phyloP scores from a whole-genome alignment of 2,888 invertebrate genomes.

The Scaptomyza caliginosa region DNA sequence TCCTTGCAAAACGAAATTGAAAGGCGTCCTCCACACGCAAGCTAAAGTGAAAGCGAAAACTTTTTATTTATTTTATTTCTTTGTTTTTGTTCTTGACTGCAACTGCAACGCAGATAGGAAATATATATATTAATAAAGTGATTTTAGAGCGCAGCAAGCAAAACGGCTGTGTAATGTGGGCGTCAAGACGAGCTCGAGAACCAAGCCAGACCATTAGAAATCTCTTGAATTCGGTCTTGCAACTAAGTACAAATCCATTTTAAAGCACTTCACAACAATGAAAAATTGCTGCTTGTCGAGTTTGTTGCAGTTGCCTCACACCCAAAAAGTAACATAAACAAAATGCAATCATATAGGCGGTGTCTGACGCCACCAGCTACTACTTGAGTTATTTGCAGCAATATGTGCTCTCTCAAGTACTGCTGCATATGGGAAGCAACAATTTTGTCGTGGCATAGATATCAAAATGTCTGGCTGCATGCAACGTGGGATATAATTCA shows the following conservation, averaged over 20 bases:
- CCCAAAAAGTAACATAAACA: conserved; percentile 1
- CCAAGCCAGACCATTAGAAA: conserved; percentile 31
- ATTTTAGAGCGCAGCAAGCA: conserved; percentile 49
- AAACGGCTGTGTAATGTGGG: conserved; percentile 23
- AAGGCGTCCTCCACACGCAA: conserved; percentile 63
- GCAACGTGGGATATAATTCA: conserved; percentile 40
- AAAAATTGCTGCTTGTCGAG: conserved; percentile 51
- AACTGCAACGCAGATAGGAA: conserved; percentile 72
- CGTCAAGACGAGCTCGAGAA: conserved; percentile 49
- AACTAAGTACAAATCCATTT: conserved; percentile 59
- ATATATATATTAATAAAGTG: conserved; percentile 57
- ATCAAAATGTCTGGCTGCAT: conserved; percentile 10
- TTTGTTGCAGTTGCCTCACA: conserved; percentile 17
- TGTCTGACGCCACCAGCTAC: conserved; percentile 36
- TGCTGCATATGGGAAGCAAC: conserved; percentile 44
- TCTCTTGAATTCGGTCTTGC: conserved; percentile 19
- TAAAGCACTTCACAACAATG: conserved; percentile 59
- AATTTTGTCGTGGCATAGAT: conserved; percentile 42
- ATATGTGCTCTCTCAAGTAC: conserved; percentile 29
- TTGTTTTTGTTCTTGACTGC: too few relatives aligned
- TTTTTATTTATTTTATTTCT: not conserved
- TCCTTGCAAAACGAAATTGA: conserved; percentile 57
- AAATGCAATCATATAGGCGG: conserved; percentile 44
- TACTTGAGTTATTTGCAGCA: conserved; percentile 32
- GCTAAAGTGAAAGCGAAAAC: conserved; percentile 45